Base-by-base conservation (phyloP, 2,888 invertebrate species). In the Odontomyia ornata region DNA sequence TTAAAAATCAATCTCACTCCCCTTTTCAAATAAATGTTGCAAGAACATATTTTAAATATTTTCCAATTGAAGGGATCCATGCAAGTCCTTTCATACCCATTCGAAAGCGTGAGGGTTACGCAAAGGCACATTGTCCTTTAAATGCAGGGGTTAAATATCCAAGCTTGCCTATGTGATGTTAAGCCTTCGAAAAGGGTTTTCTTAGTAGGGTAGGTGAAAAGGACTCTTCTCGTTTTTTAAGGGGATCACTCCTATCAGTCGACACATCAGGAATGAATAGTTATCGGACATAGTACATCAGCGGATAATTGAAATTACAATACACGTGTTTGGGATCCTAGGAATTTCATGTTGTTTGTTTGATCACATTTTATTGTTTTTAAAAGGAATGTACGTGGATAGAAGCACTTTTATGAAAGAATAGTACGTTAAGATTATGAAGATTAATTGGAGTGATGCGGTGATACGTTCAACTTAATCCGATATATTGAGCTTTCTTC, bases 271-370 rank as follows among this genome's bases (percentile, higher is more conserved):
- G 69, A 69, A 73, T 60, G 57, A 73, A 73, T 60, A 57, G 57
- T 60, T 73, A 73, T 73, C 73, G 73, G 5, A 5, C 25, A 18
- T 9, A 9, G 23, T 21, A 36, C 36, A 73, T 76, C 56, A 65
- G 25, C 47, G 69, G 57, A 79, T 79, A 77, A 79, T 79, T 79
- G 79, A 79, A 79, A 79, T 79, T 79, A 77, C 76, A 64, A 65
- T 76, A 76, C 79, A 79, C 79, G 79, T 79, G 79, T 77, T 67
- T 64, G 71, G 76, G 79, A 79, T 79, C 77, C 72, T 43, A 73
- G 56, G 79, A 77, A 79, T 79, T 77, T 79, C 57, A 64, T 77
- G 77, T 67, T 79, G 52, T 72, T 79, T 79, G 62, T 76, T 67
- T n/a, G 76, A 67, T 60, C 76, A 30, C 46, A 73, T 36, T 52